These are phyloP conservation scores for Steinernema khuongi DNA, from an alignment of 1,140 invertebrate genomes.

Conservation along the genomic window DNA sequence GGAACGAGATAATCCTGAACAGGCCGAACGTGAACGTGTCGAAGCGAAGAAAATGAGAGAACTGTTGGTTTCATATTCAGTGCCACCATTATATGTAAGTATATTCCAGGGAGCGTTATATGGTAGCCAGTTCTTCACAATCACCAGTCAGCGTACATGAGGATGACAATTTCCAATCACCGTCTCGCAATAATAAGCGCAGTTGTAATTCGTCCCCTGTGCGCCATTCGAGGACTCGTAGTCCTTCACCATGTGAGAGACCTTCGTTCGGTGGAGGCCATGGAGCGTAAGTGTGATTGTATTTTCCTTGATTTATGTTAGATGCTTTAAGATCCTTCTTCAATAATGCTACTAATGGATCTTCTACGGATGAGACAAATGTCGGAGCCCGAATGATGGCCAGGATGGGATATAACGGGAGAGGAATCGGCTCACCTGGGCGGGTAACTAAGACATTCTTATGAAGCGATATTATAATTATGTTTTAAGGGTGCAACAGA, in stretches of 20 bases:
- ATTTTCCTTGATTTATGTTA: no score
- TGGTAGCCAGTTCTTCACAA: no score
- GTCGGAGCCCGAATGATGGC: background rate
- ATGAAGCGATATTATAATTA: background rate
- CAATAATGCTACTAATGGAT: background rate
- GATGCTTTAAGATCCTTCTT: no score
- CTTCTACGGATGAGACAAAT: background rate
- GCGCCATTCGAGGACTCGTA: no score
- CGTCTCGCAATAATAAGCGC: no score
- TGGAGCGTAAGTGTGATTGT: background rate
- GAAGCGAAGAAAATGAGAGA: background rate
- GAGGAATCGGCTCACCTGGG: background rate
- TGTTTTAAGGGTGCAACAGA: background rate
- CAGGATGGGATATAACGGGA: background rate
- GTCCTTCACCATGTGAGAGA: no score
- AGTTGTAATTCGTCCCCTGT: no score
- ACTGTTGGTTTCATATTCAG: no score
- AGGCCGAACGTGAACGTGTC: background rate
- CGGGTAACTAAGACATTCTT: background rate
- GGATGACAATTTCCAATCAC: no score
- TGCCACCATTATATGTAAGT: no score
- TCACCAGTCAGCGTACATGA: no score
- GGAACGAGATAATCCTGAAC: background rate
- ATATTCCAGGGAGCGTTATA: no score
- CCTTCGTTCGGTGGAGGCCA: background rate